These are phyloP conservation scores for Cebus imitator DNA, from an alignment of 2,113 vertebrate species.

Conservation along the genomic window DNA sequence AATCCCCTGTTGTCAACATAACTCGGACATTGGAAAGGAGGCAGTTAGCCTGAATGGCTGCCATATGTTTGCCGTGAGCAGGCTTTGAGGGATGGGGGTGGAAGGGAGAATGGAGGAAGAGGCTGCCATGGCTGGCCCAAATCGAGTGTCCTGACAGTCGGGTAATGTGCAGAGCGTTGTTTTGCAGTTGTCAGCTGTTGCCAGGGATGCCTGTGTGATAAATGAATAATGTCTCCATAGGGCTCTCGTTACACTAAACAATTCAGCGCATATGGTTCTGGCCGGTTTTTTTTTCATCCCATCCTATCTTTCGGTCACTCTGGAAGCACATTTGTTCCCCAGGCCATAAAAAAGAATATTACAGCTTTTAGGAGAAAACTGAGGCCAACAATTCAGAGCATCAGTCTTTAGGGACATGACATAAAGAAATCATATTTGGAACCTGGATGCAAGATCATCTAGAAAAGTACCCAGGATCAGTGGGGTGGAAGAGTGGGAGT, in stretches of 20 bases:
- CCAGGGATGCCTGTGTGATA: slow-evolving; percentile 69
- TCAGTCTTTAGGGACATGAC: background rate
- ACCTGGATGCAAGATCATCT: background rate
- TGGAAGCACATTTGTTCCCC: slow-evolving; percentile 61
- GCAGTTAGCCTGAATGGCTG: slow-evolving; percentile 58
- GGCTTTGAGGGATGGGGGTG: slow-evolving; percentile 52
- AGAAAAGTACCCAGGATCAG: background rate
- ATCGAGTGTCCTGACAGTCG: slow-evolving; percentile 50
- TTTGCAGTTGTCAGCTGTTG: slow-evolving; percentile 74
- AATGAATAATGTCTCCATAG: slow-evolving; percentile 67
- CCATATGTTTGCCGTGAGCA: slow-evolving; percentile 67
- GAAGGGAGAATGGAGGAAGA: slow-evolving; percentile 22
- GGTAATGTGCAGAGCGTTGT: slow-evolving; percentile 38
- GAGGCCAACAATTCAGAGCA: background rate
- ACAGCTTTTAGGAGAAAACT: background rate
- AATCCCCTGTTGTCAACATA: slow-evolving; percentile 49
- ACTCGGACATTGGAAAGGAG: slow-evolving; percentile 62
- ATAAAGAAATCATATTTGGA: background rate
- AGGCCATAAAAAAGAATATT: background rate
- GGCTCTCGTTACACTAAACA: slow-evolving; percentile 68
- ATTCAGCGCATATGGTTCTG: slow-evolving; percentile 72
- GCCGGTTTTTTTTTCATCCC: slow-evolving; percentile 61
- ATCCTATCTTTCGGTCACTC: background rate
- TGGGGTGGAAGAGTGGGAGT: background rate
- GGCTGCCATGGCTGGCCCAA: slow-evolving; percentile 53